Evolutionary conservation across 2,797 vertebrate species (phyloP), one percentile per base, ranked within the genome.

Genomic region (Nyctibius grandis): DNA sequence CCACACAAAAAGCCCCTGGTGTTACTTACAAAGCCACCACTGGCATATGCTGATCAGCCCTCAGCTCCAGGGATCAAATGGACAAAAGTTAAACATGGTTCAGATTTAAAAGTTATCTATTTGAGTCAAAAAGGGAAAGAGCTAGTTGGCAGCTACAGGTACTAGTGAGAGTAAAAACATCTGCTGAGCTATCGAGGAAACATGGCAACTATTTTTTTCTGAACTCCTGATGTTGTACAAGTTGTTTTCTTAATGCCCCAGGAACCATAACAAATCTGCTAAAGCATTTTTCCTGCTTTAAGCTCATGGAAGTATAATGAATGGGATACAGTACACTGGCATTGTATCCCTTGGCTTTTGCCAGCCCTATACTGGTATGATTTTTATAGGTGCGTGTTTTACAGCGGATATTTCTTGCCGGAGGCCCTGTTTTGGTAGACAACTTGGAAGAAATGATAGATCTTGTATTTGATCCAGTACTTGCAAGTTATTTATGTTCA

Each of bases 21-120:
- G 97, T 98, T 89, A 97, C 60, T 9, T 98, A 38, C 98, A 98
- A 83, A 98, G 98, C 97, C 93, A 98, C 93, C 97, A 96, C 19
- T 98, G 98, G 98, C 98, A 98, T 85, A 98, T 98, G 42, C 98
- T 98, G 86, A 98, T 98, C 85, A 98, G 98, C 95, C 97, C 98
- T 59, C 98, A 98, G 96, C 97, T 97, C 16, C 98, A 98, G 93
- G 98, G 85, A 98, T 98, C 93, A 99, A 98, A 93, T 98, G 98
- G 98, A 96, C 99, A 96, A 98, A 98, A 97, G 98, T 97, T 95
- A 98, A 98, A 96, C 97, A 96, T 80, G 96, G 98, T 64, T 98
- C 88, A 95, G 64, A 92, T 95, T 97, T 98, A 64, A 97, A 98
- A 97, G 98, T 98, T 86, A 95, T 97, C 96, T 98, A 85, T 95